Base-by-base conservation (phyloP, 2,888 invertebrate genomes). In the Cheilosia urbana region DNA sequence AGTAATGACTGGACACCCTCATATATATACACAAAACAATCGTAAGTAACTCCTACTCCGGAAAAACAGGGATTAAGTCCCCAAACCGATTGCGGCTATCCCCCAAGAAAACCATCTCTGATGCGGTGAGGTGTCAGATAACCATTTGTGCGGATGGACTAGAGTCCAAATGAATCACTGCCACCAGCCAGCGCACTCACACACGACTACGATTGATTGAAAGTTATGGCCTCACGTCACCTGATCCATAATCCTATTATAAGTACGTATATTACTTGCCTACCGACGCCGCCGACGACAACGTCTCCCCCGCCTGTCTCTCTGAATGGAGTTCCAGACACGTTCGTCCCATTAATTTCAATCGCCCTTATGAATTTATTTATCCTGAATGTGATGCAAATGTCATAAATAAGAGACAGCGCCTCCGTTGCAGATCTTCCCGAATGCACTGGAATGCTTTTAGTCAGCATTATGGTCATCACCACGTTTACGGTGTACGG, bases 221-320 rank as follows among this genome's bases (percentile, higher is more conserved):
- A 75, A 84, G 65, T 84, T 84, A 84, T 80, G 80, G 80, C 71
- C 71, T 51, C 73, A 79, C 79, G 83, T 79, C 79, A 83, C 83
- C 80, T 80, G 73, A 84, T 75, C 75, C 80, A 76, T 84, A 84
- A 84, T 84, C 84, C 80, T 76, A 75, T 80, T 84, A 84, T 60
- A 71, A 84, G 80, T 75, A 45, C 79, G 62, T 68, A 68, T 55
- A 72, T 68, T 83, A 63, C 51, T 66, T 49, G 57, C 47, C 40
- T 42, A 63, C 53, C 24, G 15, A 42, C 11, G n/a, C 9, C 11
- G n/a, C 9, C 37, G 27, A 15, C 34, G 9, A 13, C 27, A 11
- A n/a, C 24, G 15, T 40, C 17, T 57, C 11, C 21, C 17, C 7
- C n/a, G 9, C 17, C 13, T 37, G n/a, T 13, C 15, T 17, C 37